Base-by-base conservation (phyloP, 1,140 invertebrate species). In the Pseudomyrmex concolor region DNA sequence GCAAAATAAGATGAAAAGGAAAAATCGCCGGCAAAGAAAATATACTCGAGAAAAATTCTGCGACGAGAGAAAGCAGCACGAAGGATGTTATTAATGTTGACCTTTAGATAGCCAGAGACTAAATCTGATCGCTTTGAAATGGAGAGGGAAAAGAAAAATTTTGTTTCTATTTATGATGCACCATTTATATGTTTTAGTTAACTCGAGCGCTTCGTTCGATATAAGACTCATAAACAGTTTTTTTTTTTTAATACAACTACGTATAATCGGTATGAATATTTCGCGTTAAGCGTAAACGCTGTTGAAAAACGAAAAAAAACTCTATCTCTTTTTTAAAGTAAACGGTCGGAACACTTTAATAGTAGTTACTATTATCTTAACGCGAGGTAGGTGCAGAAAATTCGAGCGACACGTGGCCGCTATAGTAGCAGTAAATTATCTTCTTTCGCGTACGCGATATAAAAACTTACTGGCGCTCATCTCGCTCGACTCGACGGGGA, bases 1-100 rank as follows among this genome's bases (percentile, higher is more conserved):
- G 64, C 54, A 43, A 80, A 80, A 80, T 80, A 80, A 80, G 66
- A n/a, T 71, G 76, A 80, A 80, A 80, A 80, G 54, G 76, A 80
- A 80, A 80, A 80, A 71, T 80, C 76, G 76, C 43, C 54, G 43
- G 76, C 51, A 71, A 80, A 45, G 76, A 80, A 80, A 80, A 80
- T 71, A 80, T 71, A 80, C 76, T 78, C 51, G 51, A 48, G 66
- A 80, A 66, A 80, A 80, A 70, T 66, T 80, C 76, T 43, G n/a
- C 43, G 51, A 80, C 54, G 54, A 71, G 66, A 80, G 76, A 70
- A 71, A 80, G 54, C 15, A 80, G 76, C 64, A 48, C 54, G 43
- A 17, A 60, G n/a, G 57, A 19, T 71, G 66, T 80, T 80, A 80
- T 78, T 80, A 80, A 80, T 80, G 54, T 80, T 80, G 59, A 55